Percentiles rank a stretch among this genome's conserved stretches.
Evolutionary conservation across 2,113 vertebrate species (phyloP).

Genomic region (Hydrochoerus hydrochaeris): DNA sequence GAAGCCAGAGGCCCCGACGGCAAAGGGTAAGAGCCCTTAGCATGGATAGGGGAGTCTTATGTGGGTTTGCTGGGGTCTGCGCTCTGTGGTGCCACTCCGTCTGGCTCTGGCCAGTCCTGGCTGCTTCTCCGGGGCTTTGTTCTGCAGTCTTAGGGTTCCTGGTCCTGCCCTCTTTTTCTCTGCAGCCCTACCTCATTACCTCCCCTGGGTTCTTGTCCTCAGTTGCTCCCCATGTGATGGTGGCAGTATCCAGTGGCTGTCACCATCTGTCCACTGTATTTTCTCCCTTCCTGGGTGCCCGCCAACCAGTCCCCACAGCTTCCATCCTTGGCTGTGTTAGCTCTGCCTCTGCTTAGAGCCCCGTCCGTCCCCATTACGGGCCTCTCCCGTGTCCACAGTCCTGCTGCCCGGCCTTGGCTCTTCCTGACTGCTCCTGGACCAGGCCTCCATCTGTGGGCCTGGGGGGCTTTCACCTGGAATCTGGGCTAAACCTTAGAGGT

Average conservation of each 20-base stretch:
- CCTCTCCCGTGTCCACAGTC: neutral
- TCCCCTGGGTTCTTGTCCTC: neutral
- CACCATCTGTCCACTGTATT: no score
- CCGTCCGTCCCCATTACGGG: neutral
- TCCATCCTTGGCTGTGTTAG: neutral
- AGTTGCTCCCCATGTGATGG: neutral
- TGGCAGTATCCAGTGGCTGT: neutral
- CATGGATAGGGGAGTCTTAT: accelerated
- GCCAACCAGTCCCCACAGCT: no score
- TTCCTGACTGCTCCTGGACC: neutral
- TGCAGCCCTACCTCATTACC: neutral
- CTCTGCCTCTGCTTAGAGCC: neutral
- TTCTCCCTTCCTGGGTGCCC: neutral
- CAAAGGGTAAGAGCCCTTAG: slow-evolving; percentile 77
- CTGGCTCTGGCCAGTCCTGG: neutral
- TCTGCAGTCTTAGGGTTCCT: neutral
- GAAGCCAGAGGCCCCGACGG: slow-evolving; percentile 53
- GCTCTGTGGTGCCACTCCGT: accelerated
- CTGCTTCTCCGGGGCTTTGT: neutral
- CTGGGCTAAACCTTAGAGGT: neutral
- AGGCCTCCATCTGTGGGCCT: neutral
- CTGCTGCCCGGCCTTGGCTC: accelerated
- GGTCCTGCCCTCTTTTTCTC: neutral
- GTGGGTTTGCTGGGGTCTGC: neutral
- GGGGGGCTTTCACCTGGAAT: neutral